phyloP scores from a whole-genome alignment of 2,113 vertebrate genomes.

The Echinops telfairi region DNA sequence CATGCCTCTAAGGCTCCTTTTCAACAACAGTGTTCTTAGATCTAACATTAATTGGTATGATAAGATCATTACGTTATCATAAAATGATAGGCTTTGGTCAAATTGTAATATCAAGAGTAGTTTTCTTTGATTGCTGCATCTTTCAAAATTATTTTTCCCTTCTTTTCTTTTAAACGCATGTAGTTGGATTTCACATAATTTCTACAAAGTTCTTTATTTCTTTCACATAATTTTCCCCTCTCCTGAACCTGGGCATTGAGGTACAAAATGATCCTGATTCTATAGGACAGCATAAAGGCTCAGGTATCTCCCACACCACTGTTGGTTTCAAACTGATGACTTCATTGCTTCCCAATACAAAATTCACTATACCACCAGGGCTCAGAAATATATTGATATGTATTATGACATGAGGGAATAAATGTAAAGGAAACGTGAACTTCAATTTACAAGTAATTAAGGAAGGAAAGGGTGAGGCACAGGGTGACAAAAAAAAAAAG shows the following conservation, averaged over 20 bases:
- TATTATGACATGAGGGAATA: no score
- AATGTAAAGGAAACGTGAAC: no score
- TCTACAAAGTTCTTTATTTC: not conserved
- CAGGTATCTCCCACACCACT: no score
- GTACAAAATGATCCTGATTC: no score
- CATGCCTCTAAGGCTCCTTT: no score
- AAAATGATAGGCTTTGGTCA: not conserved
- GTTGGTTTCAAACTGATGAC: no score
- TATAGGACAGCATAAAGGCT: no score
- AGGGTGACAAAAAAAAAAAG: no score
- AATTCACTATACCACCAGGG: not conserved
- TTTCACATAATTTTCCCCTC: not conserved
- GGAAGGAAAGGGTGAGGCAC: no score
- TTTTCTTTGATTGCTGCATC: not conserved
- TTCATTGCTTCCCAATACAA: no score
- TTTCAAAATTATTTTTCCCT: not conserved
- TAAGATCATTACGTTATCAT: not conserved
- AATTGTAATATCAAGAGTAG: not conserved
- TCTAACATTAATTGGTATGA: not conserved
- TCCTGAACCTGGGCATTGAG: not conserved
- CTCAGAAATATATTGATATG: no score
- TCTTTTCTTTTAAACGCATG: not conserved
- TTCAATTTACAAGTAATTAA: no score
- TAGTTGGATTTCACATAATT: not conserved
- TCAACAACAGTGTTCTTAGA: not conserved